A percentile compares a stretch with the other conserved stretches of the same genome.
Evolutionary conservation across 2,113 vertebrate species (phyloP).

Genomic region (Elephas maximus): DNA sequence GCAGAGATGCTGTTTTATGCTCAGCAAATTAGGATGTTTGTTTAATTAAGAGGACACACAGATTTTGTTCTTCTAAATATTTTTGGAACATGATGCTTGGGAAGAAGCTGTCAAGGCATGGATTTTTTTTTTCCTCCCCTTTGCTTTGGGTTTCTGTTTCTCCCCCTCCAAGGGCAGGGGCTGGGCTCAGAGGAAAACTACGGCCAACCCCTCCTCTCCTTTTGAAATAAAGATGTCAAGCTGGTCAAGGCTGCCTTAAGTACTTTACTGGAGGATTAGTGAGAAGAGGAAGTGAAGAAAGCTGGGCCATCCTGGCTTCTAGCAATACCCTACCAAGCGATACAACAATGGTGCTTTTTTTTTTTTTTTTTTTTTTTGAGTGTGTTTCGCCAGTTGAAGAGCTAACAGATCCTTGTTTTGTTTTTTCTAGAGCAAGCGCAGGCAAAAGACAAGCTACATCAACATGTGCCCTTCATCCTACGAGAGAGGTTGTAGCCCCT

Average conservation of each 20-base stretch:
- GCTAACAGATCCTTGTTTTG: constrained; percentile 61
- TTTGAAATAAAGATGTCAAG: constrained; percentile 80
- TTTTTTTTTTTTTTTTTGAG: background rate
- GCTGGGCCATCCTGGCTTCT: background rate
- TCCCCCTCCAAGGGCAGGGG: constrained; percentile 45
- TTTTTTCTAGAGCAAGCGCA: constrained; percentile 70
- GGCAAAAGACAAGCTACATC: constrained; percentile 69
- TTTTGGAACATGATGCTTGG: constrained; percentile 80
- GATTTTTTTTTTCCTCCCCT: background rate
- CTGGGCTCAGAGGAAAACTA: constrained; percentile 60
- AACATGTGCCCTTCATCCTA: constrained; percentile 61
- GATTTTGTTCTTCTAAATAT: constrained; percentile 81
- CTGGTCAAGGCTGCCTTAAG: constrained; percentile 74
- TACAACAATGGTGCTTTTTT: constrained; percentile 67
- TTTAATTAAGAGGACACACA: constrained; percentile 73
- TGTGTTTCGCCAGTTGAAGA: constrained; percentile 66
- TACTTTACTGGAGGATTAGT: constrained; percentile 70
- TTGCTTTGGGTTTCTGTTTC: constrained; percentile 46
- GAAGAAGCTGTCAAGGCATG: constrained; percentile 70
- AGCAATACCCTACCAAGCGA: constrained; percentile 65
- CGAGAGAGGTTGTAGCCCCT: constrained; percentile 44
- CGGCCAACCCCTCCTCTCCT: constrained; percentile 66
- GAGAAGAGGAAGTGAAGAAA: constrained; percentile 67
- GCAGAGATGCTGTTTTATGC: constrained; percentile 69
- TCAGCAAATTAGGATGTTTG: constrained; percentile 81